phyloP scores from a whole-genome alignment of 2,113 vertebrate species.

The Ctenodactylus gundi region DNA sequence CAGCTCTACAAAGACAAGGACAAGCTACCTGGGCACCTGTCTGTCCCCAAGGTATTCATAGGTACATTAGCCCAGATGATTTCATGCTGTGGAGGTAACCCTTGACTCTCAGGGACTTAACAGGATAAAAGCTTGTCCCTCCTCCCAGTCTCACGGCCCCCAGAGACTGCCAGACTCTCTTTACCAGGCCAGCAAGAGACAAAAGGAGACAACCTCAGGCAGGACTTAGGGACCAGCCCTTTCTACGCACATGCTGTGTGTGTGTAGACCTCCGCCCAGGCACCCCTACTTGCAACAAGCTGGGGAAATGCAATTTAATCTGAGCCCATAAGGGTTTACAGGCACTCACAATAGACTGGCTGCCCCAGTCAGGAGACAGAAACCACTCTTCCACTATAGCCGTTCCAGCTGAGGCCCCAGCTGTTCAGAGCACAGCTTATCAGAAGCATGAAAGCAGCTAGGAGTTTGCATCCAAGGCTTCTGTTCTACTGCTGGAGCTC shows the following conservation, averaged over 20 bases:
- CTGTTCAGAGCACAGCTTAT: background rate
- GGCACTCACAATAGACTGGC: accelerated
- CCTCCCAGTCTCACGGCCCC: background rate
- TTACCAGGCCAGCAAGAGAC: background rate
- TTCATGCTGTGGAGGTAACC: too few relatives aligned
- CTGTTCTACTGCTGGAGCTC: too few relatives aligned
- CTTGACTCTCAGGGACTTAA: background rate
- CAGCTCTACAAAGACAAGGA: background rate
- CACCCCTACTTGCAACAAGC: accelerated
- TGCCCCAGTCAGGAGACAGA: background rate
- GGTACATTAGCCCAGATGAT: background rate
- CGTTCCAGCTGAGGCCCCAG: accelerated
- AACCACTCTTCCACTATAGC: background rate
- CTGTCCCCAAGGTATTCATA: background rate
- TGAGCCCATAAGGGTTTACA: background rate
- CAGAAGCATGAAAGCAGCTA: accelerated
- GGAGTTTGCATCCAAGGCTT: accelerated
- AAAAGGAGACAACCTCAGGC: background rate
- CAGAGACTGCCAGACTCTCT: background rate
- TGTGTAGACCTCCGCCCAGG: background rate
- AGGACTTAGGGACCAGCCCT: background rate
- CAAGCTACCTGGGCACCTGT: too few relatives aligned
- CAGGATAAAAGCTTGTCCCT: background rate
- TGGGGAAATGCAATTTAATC: too few relatives aligned
- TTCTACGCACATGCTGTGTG: background rate